Evolutionary conservation across 2,113 vertebrate genomes (phyloP), one percentile per base, ranked within the genome.

Genomic region (Gallinago media): DNA sequence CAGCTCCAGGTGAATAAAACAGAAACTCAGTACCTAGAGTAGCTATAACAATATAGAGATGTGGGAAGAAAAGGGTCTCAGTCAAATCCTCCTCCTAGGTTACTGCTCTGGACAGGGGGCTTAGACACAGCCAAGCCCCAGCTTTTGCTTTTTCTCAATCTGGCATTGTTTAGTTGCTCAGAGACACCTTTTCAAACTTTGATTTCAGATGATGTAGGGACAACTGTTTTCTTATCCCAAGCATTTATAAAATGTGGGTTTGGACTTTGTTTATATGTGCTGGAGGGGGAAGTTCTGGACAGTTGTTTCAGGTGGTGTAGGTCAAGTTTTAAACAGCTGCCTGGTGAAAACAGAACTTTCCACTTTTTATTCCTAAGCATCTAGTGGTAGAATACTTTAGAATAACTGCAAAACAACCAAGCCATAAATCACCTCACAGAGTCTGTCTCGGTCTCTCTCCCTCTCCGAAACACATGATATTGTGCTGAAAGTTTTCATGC

Each of bases 61-160:
- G 6, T 14, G 25, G 22, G 23, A 74, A 68, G 47, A 65, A 79
- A 63, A 16, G 9, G 7, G 1, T 74, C 23, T 77, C 16, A 40
- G 17, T 32, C 0, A 1, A 59, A 75, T 47, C 44, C 14, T 42
- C 22, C 0, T 1, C 9, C 8, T 47, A 23, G 63, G 34, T 20
- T 92, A 32, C 38, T 85, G 46, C 27, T 49, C 38, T 75, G 56
- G 50, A 21, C 10, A 46, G 17, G 3, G 3, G 1, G 1, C 40
- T 80, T 55, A 86, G 11, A 26, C 63, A 46, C 15, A 62, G 15
- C 9, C 23, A 49, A 76, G 44, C 3, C 62, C 17, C n/a, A 61
- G 23, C 3, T 76, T 65, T 52, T n/a, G 46, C 12, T 0, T 68
- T 17, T 71, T 70, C 50, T 77, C 21, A 66, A 23, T 20, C 23